These are phyloP conservation scores for Philypnodon macrostomus DNA, from an alignment of 2,797 vertebrate genomes.

Conservation along the genomic window DNA sequence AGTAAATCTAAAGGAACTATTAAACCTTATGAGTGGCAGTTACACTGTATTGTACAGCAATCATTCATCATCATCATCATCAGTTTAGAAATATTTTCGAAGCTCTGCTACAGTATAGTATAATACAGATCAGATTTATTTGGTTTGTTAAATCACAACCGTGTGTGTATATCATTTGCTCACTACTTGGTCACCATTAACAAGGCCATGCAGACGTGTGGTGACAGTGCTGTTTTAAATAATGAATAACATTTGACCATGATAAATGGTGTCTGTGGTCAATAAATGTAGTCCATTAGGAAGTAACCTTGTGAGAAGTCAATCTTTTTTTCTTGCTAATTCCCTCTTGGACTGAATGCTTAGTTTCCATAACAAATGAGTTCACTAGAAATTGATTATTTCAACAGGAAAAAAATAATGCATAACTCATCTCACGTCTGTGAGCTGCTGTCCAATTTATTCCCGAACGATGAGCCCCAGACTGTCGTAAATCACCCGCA, in stretches of 20 bases:
- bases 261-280: slow-evolving; percentile 47
- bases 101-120: too few species aligned
- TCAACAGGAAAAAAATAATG: slow-evolving; percentile 69
- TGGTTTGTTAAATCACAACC: too few species aligned
- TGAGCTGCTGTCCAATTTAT: slow-evolving; percentile 61
- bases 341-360: slow-evolving; percentile 54
- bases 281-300: slow-evolving; percentile 67
- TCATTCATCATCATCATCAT: not conserved
- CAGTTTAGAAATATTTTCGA: too few species aligned
- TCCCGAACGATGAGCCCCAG: slow-evolving; percentile 67
- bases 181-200: too few species aligned
- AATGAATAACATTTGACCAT: slow-evolving; percentile 40
- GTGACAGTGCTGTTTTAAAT: slow-evolving; percentile 20
- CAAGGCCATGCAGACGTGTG: slow-evolving; percentile 1
- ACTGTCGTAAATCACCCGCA: slow-evolving; percentile 72
- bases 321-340: slow-evolving; percentile 50
- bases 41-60: not conserved
- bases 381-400: slow-evolving; percentile 67
- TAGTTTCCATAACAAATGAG: slow-evolving; percentile 72
- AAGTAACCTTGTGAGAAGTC: slow-evolving; percentile 68
- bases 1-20: slow-evolving; percentile 4
- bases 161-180: too few species aligned
- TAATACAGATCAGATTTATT: too few species aligned
- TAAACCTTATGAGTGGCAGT: slow-evolving; percentile 1
- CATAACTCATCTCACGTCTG: slow-evolving; percentile 69